Percentiles rank a stretch among this genome's conserved stretches.
Conservation (phyloP, 2,113 vertebrate species). For the Leucosticte australis region DNA sequence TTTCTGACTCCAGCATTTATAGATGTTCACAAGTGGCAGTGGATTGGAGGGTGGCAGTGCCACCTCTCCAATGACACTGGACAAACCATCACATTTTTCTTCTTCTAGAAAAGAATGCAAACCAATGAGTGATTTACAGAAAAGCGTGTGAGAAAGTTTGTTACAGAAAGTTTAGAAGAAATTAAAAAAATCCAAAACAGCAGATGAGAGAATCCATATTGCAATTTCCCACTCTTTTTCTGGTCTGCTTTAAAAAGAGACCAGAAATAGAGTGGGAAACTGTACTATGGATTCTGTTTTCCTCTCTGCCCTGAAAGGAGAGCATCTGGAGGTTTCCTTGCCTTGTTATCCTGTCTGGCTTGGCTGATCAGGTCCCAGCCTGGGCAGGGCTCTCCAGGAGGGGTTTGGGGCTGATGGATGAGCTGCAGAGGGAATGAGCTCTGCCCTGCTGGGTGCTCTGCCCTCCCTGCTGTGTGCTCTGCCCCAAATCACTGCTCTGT, state of each 20-base stretch:
- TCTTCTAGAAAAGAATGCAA: too few relatives aligned
- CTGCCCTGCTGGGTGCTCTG: neutral
- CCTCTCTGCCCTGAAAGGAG: neutral
- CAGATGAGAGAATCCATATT: neutral
- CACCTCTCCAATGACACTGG: too few relatives aligned
- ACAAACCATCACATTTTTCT: too few relatives aligned
- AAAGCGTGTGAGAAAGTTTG: too few relatives aligned
- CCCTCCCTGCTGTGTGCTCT: neutral
- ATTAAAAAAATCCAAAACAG: too few relatives aligned
- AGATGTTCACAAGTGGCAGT: too few relatives aligned
- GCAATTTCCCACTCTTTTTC: neutral
- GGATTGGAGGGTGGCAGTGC: too few relatives aligned
- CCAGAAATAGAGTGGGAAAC: too few relatives aligned
- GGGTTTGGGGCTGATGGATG: neutral
- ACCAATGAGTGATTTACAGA: too few relatives aligned
- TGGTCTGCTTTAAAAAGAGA: neutral
- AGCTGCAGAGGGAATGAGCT: neutral
- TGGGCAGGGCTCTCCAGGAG: neutral
- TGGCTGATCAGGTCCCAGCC: neutral
- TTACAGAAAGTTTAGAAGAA: too few relatives aligned
- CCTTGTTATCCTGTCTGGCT: neutral
- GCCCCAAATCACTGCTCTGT: neutral
- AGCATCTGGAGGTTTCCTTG: neutral
- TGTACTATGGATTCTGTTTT: neutral
- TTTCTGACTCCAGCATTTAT: too few relatives aligned